Base-by-base conservation (phyloP, 2,113 vertebrate genomes). In the Trochalopteron elliotii region DNA sequence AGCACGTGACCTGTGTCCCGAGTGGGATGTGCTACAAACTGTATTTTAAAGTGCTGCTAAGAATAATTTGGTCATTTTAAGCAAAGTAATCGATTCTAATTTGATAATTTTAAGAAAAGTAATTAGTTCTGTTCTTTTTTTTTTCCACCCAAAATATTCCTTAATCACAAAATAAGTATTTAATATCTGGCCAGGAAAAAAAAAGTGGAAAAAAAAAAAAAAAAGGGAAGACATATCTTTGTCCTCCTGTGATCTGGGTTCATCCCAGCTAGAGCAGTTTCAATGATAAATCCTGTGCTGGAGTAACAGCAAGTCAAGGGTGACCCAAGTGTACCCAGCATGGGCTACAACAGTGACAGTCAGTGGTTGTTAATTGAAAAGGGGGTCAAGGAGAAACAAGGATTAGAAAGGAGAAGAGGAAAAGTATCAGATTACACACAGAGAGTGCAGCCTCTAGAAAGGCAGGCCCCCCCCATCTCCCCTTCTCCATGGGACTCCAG, bases 61-160 rank as follows among this genome's bases (percentile, higher is more conserved):
- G 95, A 94, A 77, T 67, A 89, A 79, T 94, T 79, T 87, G 55
- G 84, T 70, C 14, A 75, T 90, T 93, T 95, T 53, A 53, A 76
- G 33, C 23, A 25, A 75, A 59, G 17, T 68, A 84, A 18, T 28
- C 65, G 3, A 40, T 35, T 85, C 7, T 57, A 53, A 76, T 68
- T 60, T 40, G 16, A 60, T 53, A 30, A 35, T 60, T 39, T 47
- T 35, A 21, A 53, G 17, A 45, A 76, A 75, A 83, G 27, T 44
- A 79, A 18, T 24, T 80, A 11, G 27, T 77, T 33, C 7, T 40
- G 11, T 49, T 60, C 24, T 47, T 6, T 21, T 13, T 33, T 44
- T 44, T 18, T 30, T 39, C 17, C n/a, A 33, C 14, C 10, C 23
- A 10, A 72, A 59, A 70, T 63, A 63, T 20, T 12, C 19, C 24